phyloP scores from a whole-genome alignment of 2,888 invertebrate genomes.

The Lasioglossum leucozonium region DNA sequence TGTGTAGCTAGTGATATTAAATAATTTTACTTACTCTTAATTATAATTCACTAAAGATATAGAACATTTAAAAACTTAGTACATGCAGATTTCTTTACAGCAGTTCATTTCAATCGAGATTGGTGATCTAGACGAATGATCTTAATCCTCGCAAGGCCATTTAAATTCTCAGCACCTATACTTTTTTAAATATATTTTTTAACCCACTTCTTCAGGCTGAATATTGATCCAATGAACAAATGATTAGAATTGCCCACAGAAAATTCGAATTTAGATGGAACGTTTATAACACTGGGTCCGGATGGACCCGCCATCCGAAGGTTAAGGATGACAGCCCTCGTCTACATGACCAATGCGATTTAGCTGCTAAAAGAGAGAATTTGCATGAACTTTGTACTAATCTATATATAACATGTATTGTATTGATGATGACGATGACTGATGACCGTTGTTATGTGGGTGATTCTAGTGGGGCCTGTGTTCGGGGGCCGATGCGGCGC shows the following conservation, averaged over 20 bases:
- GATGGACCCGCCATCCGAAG: neutral
- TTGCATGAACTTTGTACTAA: constrained; percentile 34
- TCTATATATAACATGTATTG: constrained; percentile 15
- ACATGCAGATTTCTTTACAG: neutral
- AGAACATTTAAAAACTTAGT: neutral
- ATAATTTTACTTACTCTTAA: neutral
- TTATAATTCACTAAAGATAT: neutral
- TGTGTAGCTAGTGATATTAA: neutral
- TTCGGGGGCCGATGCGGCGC: constrained; percentile 85
- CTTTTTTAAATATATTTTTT: no score
- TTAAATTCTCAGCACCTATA: no score
- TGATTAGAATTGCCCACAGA: neutral
- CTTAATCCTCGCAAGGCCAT: neutral
- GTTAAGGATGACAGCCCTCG: neutral
- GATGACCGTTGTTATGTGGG: constrained; percentile 81
- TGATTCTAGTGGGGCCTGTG: constrained; percentile 85
- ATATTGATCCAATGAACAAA: neutral
- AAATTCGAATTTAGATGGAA: neutral
- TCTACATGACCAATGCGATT: neutral
- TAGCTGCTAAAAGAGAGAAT: neutral
- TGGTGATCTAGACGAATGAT: no score
- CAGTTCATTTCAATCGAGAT: neutral
- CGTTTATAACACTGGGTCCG: neutral
- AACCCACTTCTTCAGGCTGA: no score
- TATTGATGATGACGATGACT: constrained; percentile 70